These are phyloP conservation scores for Craniophora ligustri DNA, from an alignment of 2,888 invertebrate species.

Conservation along the genomic window DNA sequence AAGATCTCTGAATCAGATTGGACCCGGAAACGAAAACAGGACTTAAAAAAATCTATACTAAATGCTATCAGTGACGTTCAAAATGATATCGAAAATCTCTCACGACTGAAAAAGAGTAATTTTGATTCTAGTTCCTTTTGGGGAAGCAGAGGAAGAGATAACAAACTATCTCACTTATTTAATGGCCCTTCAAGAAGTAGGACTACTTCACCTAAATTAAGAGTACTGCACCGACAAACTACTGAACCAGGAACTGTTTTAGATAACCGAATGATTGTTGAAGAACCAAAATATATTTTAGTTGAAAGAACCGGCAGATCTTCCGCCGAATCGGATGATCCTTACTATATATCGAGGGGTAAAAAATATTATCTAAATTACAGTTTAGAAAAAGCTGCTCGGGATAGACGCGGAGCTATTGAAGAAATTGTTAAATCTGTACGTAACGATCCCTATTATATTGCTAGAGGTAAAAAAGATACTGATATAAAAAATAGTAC, in stretches of 20 bases:
- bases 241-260: constrained; percentile 69
- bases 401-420: constrained; percentile 77
- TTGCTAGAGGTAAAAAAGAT: constrained; percentile 86
- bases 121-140: constrained; percentile 62
- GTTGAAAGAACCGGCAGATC: constrained; percentile 82
- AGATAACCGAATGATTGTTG: constrained; percentile 82
- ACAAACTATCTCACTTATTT: constrained; percentile 67
- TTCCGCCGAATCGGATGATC: constrained; percentile 77
- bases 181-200: constrained; percentile 54
- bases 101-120: constrained; percentile 62
- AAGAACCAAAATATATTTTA: constrained; percentile 87
- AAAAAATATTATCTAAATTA: constrained; percentile 70
- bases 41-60: constrained; percentile 68
- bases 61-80: constrained; percentile 68
- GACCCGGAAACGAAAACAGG: constrained; percentile 64
- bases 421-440: constrained; percentile 84
- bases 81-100: constrained; percentile 67
- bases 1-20: constrained; percentile 63
- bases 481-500: constrained; percentile 53
- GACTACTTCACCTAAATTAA: constrained; percentile 24
- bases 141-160: constrained; percentile 68
- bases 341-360: constrained; percentile 79
- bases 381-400: constrained; percentile 65
- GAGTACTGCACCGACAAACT: constrained; percentile 47
- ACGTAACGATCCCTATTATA: constrained; percentile 85